These are phyloP conservation scores for Eudasyphora cyanicolor DNA, from an alignment of 2,888 invertebrate species.

Conservation along the genomic window DNA sequence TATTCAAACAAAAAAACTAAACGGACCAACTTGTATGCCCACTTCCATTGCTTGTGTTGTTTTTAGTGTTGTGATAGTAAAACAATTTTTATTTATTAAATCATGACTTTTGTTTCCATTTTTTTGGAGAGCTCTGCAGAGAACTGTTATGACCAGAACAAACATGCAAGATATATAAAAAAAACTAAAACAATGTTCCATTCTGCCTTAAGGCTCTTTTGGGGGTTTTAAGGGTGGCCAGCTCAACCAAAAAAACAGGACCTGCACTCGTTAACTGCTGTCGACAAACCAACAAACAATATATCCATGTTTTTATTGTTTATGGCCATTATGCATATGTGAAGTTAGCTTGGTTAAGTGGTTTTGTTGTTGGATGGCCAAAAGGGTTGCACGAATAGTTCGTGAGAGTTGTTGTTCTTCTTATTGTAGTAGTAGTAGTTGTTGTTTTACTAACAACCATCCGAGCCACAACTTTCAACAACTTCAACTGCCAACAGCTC, in stretches of 20 bases:
- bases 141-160: neutral
- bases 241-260: neutral
- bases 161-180: neutral
- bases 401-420: neutral
- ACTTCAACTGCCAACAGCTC: slow-evolving; percentile 15
- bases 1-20: too few relatives aligned
- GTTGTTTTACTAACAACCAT: slow-evolving; percentile 3
- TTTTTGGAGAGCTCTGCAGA: neutral
- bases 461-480: slow-evolving; percentile 26
- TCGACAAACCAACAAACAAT: neutral
- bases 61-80: slow-evolving; percentile 2
- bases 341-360: slow-evolving; percentile 36
- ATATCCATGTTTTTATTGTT: slow-evolving; percentile 26
- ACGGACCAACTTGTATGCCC: too few relatives aligned
- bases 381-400: neutral
- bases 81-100: slow-evolving; percentile 46
- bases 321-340: slow-evolving; percentile 36
- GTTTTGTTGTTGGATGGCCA: slow-evolving; percentile 18
- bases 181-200: neutral
- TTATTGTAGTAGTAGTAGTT: too few relatives aligned
- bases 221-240: neutral
- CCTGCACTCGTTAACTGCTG: neutral
- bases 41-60: neutral
- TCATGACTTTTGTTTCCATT: slow-evolving; percentile 15
- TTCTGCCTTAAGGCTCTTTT: neutral